Evolutionary conservation across 2,113 vertebrate species (phyloP).

Genomic region (Phalacrocorax pelagicus): DNA sequence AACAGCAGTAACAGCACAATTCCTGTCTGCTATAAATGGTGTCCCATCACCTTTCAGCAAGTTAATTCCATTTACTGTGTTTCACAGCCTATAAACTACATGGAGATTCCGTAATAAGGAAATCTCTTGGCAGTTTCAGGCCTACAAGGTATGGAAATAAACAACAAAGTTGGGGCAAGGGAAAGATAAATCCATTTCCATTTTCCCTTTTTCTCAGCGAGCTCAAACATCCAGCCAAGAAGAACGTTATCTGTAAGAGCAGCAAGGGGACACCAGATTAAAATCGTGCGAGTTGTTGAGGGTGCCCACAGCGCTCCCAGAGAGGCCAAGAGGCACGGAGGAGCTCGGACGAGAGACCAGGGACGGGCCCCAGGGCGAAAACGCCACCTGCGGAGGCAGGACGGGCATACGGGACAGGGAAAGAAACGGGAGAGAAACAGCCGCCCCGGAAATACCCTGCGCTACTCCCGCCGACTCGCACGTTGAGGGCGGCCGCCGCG

Average conservation of each 20-base stretch:
- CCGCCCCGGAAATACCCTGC: not conserved
- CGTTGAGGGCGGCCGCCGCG: not conserved
- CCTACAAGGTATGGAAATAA: not conserved
- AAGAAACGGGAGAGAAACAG: rapidly evolving
- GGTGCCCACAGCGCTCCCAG: not conserved
- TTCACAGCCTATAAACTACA: not conserved
- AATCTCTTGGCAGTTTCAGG: not conserved
- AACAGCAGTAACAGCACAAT: not conserved
- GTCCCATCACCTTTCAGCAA: not conserved
- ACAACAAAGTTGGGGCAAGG: rapidly evolving
- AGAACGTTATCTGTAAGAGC: rapidly evolving
- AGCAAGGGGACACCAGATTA: not conserved
- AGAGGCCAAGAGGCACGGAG: rapidly evolving
- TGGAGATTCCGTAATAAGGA: rapidly evolving
- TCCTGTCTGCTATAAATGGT: not conserved
- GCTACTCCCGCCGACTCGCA: not conserved
- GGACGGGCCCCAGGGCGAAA: rapidly evolving
- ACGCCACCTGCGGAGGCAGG: rapidly evolving
- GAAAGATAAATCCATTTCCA: not conserved
- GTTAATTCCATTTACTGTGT: not conserved
- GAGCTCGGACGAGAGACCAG: not conserved
- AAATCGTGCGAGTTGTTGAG: rapidly evolving
- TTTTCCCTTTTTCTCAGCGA: rapidly evolving
- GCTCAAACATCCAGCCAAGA: not conserved
- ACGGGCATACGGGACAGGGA: rapidly evolving